Conservation (phyloP, 53 echinoderm and acorn worm species). For the Echinometra lucunter region DNA sequence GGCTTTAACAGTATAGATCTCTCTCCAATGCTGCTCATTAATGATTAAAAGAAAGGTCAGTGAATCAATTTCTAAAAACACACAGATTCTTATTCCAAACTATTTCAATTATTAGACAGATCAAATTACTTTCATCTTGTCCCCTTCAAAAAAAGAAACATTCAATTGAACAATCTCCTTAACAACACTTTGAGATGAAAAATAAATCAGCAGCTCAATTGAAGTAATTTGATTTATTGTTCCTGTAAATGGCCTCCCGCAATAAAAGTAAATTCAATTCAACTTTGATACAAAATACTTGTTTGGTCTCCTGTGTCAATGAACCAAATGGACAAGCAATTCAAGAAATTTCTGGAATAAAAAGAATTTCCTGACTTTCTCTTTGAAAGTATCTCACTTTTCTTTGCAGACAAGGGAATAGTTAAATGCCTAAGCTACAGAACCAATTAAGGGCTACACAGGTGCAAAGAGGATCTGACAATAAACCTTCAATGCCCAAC, state of each 20-base stretch:
- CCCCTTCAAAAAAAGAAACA: neutral
- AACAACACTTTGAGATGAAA: neutral
- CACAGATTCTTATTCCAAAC: too few species aligned
- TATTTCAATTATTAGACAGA: too few species aligned
- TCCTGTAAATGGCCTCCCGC: neutral
- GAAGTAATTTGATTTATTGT: neutral
- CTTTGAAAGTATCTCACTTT: neutral
- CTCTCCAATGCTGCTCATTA: too few species aligned
- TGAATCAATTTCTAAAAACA: too few species aligned
- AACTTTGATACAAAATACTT: neutral
- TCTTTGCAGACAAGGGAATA: neutral
- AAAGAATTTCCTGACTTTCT: slow-evolving; percentile 29
- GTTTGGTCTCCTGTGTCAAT: neutral
- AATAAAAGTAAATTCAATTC: neutral
- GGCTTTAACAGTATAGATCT: too few species aligned
- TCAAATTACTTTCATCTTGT: too few species aligned
- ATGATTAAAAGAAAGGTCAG: too few species aligned
- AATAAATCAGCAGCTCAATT: neutral
- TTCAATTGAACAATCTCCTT: neutral
- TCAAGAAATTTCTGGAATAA: neutral
- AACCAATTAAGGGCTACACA: slow-evolving; percentile 40
- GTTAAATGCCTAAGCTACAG: slow-evolving; percentile 22
- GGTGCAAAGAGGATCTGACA: slow-evolving; percentile 29
- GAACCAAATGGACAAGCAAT: neutral
- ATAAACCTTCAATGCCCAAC: neutral